These are phyloP conservation scores for Hemaris fuciformis DNA, from an alignment of 2,888 invertebrate genomes.

Conservation along the genomic window DNA sequence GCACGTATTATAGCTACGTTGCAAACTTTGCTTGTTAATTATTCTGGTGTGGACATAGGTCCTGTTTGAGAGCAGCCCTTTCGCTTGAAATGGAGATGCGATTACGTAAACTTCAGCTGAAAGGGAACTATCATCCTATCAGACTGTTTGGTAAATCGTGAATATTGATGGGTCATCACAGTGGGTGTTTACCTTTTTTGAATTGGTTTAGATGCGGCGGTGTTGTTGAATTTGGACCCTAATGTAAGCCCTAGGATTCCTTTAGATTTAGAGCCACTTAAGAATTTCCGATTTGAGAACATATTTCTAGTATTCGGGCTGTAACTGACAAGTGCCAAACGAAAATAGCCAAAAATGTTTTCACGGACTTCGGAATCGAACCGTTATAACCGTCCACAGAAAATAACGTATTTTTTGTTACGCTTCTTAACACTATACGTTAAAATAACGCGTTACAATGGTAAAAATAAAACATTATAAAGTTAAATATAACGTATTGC, in stretches of 20 bases:
- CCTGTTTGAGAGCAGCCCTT: conserved; percentile 8
- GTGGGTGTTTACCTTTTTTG: background rate
- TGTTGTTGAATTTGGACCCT: too few relatives aligned
- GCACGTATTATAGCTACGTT: background rate
- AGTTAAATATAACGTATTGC: too few relatives aligned
- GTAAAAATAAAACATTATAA: too few relatives aligned
- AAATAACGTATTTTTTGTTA: too few relatives aligned
- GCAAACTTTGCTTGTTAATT: conserved; percentile 20
- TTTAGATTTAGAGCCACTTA: too few relatives aligned
- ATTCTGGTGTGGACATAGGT: conserved; percentile 24
- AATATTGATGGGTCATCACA: background rate
- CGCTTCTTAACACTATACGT: too few relatives aligned
- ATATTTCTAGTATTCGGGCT: background rate
- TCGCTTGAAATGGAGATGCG: background rate
- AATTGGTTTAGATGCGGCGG: background rate
- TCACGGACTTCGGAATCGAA: too few relatives aligned
- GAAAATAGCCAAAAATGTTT: background rate
- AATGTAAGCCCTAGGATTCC: too few relatives aligned
- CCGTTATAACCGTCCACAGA: too few relatives aligned
- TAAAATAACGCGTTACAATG: too few relatives aligned
- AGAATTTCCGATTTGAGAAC: too few relatives aligned
- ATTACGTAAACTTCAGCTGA: background rate
- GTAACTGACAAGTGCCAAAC: background rate
- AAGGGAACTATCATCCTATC: background rate
- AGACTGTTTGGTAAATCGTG: background rate